These are phyloP conservation scores for Epiblema foenella DNA, from an alignment of 2,888 invertebrate genomes.

Conservation along the genomic window DNA sequence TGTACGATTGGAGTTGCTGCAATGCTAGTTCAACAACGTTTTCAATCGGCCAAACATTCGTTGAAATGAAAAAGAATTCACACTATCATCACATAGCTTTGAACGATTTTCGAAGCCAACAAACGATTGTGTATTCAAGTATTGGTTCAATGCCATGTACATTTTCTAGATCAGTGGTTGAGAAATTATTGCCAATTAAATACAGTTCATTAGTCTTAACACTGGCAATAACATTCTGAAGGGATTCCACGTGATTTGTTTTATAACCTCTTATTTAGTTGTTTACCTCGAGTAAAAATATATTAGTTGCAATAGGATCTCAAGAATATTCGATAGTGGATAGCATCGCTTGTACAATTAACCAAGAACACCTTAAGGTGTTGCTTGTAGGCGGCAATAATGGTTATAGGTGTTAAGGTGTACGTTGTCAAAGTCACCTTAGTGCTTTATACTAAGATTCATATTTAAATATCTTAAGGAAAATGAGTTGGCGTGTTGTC, in stretches of 20 bases:
- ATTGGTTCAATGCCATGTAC: constrained; percentile 14
- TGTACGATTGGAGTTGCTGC: too few species aligned
- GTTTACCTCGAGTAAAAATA: too few species aligned
- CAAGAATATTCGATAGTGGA: too few species aligned
- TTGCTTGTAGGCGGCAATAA: too few species aligned
- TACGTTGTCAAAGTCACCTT: too few species aligned
- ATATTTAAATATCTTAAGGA: too few species aligned
- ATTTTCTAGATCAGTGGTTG: constrained; percentile 26
- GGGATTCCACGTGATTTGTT: constrained; percentile 18
- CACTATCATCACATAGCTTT: background rate
- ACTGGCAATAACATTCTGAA: constrained; percentile 16
- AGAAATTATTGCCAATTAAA: constrained; percentile 37
- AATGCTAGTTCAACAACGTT: background rate
- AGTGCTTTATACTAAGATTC: too few species aligned
- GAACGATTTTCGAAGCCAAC: background rate
- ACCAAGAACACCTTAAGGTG: too few species aligned
- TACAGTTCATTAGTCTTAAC: constrained; percentile 27
- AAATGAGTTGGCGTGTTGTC: too few species aligned
- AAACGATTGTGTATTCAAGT: constrained; percentile 24
- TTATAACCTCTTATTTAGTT: constrained; percentile 5
- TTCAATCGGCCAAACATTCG: background rate
- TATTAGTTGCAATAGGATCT: too few species aligned
- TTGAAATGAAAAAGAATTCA: background rate
- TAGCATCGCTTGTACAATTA: too few species aligned
- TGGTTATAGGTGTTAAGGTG: too few species aligned